Evolutionary conservation across 2,888 invertebrate genomes (phyloP), one percentile per base, ranked within the genome.

Genomic region (Leucophenga montana): DNA sequence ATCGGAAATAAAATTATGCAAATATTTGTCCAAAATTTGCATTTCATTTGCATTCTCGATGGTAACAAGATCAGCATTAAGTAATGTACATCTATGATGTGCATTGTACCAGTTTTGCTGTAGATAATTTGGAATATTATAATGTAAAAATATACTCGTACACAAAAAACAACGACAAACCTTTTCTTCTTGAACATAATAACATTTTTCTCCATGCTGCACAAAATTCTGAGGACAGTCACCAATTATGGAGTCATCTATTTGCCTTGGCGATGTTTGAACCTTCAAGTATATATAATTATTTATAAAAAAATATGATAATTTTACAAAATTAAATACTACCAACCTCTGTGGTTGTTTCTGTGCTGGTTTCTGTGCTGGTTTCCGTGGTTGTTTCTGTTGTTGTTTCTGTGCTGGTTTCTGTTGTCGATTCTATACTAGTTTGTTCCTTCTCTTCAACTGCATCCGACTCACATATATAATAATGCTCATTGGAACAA

Each of bases 61-160:
- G 3, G 73, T 69, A n/a, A 73, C 73, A 61, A 78, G 65, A 18
- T 74, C 66, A 3, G 71, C 75, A 33, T 66, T 68, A 54, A 69
- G 22, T 0, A 68, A 70, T 8, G 73, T 72, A n/a, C 78, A 78
- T 14, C 66, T 57, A 14, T 73, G 70, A 33, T 61, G 68, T 0
- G 78, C 78, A 20, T 62, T 69, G 48, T 57, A 77, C 77, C 78
- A 78, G 16, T 70, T 68, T 3, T 75, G 68, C 77, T 78, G 16
- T 33, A n/a, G n/a, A n/a, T n/a, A n/a, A n/a, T n/a, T n/a, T n/a
- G 9, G 11, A 59, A 59, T 6, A 50, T 13, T 59, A 14, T 3
- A 59, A 33, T 22, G 33, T 16, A 0, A 13, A n/a, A 59, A 8
- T 59, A 11, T 50, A 39, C 1, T 5, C 1, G 8, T 1, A 39